phyloP scores from a whole-genome alignment of 2,113 vertebrate genomes.

The Ranitomeya variabilis region DNA sequence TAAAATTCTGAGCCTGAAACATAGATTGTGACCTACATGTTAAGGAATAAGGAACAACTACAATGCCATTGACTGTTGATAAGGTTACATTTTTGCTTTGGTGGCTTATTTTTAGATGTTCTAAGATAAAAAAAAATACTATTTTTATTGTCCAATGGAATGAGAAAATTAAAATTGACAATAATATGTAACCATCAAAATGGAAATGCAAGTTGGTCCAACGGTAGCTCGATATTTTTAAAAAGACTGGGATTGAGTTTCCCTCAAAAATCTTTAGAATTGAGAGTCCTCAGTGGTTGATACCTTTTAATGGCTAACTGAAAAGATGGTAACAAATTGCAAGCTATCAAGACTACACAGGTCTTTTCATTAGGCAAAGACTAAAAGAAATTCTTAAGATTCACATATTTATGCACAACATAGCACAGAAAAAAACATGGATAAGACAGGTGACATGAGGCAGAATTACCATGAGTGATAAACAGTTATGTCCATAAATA shows the following conservation, averaged over 20 bases:
- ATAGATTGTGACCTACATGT: conserved; percentile 26
- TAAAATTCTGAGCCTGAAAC: conserved; percentile 36
- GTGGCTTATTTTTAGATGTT: neutral
- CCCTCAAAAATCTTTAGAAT: too few relatives aligned
- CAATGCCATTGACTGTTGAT: neutral
- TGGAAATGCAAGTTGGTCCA: neutral
- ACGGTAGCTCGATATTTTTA: neutral
- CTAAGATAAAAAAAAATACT: neutral
- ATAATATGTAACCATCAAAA: neutral
- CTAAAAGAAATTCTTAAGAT: too few relatives aligned
- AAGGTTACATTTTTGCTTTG: neutral
- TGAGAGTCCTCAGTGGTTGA: too few relatives aligned
- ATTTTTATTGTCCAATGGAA: neutral
- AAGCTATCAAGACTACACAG: too few relatives aligned
- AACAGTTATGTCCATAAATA: too few relatives aligned
- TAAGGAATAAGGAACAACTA: conserved; percentile 25
- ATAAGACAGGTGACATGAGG: too few relatives aligned
- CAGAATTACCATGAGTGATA: too few relatives aligned
- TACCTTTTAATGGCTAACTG: too few relatives aligned
- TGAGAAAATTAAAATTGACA: neutral
- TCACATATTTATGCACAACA: too few relatives aligned
- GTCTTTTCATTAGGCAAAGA: too few relatives aligned
- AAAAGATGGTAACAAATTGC: too few relatives aligned
- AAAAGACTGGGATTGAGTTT: neutral
- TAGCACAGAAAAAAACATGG: too few relatives aligned